A percentile compares a stretch with the other conserved stretches of the same genome.
Evolutionary conservation across 2,888 invertebrate genomes (phyloP).

Genomic region (Carpatolechia fugitivella): DNA sequence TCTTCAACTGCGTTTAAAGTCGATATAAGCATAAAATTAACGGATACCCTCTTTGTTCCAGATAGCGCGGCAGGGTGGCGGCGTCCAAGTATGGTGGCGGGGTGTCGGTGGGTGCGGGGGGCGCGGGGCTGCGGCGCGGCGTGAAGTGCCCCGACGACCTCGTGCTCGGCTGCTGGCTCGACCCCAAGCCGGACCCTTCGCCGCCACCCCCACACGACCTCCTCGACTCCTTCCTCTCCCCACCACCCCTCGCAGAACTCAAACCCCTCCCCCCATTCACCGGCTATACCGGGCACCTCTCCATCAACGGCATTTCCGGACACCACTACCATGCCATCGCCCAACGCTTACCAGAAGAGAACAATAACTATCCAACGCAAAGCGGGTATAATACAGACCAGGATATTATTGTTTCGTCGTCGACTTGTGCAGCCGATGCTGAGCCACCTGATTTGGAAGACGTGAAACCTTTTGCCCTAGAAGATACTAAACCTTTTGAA

Average conservation of each 20-base stretch:
- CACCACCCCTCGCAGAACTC: conserved; percentile 87
- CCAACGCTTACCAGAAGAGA: conserved; percentile 85
- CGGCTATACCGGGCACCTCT: conserved; percentile 90
- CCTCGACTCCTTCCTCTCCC: conserved; percentile 83
- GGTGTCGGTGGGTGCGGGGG: conserved; percentile 63
- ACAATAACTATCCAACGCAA: conserved; percentile 83
- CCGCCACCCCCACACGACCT: conserved; percentile 80
- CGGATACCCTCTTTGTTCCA: conserved; percentile 43
- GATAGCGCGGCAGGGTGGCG: conserved; percentile 74
- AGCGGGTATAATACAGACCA: conserved; percentile 82
- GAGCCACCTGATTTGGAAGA: conserved; percentile 81
- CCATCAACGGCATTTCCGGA: conserved; percentile 92
- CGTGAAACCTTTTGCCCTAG: conserved; percentile 80
- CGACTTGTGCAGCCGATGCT: conserved; percentile 83
- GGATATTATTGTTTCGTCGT: conserved; percentile 85
- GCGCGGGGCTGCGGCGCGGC: conserved; percentile 71
- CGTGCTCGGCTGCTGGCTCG: conserved; percentile 87
- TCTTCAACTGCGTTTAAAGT: background rate
- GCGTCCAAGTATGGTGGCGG: conserved; percentile 76
- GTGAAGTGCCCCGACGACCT: conserved; percentile 87
- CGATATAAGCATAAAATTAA: conserved; percentile 1
- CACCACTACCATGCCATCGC: conserved; percentile 93
- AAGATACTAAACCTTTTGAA: conserved; percentile 73
- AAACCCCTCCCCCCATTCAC: conserved; percentile 92
- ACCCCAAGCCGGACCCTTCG: conserved; percentile 66